Percentiles rank a stretch among this genome's conserved stretches.
These are phyloP conservation scores for Gymnobelideus leadbeateri DNA, from an alignment of 2,113 vertebrate genomes.

Conservation along the genomic window DNA sequence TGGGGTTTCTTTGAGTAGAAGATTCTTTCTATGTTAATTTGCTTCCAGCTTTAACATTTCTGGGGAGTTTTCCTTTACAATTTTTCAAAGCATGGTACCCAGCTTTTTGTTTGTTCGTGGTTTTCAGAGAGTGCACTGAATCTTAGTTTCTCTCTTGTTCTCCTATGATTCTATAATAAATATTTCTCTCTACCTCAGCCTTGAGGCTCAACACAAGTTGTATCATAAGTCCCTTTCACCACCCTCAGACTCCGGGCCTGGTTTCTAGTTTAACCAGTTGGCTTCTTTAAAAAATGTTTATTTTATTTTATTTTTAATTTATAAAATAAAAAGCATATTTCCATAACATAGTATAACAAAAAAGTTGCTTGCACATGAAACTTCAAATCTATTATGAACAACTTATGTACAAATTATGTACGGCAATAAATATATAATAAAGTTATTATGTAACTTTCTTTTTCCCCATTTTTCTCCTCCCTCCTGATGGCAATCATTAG, in stretches of 20 bases:
- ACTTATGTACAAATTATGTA: too few relatives aligned
- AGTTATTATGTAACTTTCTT: too few relatives aligned
- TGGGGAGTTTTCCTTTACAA: neutral
- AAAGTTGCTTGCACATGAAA: too few relatives aligned
- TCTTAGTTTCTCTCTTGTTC: neutral
- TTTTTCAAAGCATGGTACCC: neutral
- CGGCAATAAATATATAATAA: too few relatives aligned
- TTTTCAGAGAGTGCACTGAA: neutral
- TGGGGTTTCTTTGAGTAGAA: too few relatives aligned
- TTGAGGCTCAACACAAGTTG: neutral
- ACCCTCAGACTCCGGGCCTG: neutral
- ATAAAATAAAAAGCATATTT: too few relatives aligned
- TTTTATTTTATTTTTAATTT: too few relatives aligned
- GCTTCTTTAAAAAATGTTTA: neutral
- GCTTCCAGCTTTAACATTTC: neutral
- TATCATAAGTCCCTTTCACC: neutral
- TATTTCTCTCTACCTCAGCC: neutral
- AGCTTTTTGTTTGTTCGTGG: neutral
- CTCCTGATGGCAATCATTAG: too few relatives aligned
- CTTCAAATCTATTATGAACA: too few relatives aligned
- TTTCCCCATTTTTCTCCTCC: too few relatives aligned
- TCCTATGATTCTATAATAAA: neutral
- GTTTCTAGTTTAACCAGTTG: neutral
- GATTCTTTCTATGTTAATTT: neutral
- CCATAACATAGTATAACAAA: too few relatives aligned